These are phyloP conservation scores for Aulostomus chinensis DNA, from an alignment of 2,797 vertebrate genomes.

Conservation along the genomic window DNA sequence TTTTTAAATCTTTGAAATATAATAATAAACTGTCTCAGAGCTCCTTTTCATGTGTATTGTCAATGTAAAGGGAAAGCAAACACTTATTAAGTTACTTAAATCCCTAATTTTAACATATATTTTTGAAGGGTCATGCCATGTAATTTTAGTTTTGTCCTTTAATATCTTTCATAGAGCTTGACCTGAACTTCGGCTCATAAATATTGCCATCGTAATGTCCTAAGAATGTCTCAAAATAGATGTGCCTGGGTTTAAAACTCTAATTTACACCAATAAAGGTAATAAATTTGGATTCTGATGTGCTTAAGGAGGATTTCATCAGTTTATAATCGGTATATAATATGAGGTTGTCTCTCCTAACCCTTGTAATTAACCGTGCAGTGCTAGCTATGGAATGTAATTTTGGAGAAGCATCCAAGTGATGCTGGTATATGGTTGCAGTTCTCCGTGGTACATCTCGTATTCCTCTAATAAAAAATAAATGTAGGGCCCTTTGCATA, in stretches of 20 bases:
- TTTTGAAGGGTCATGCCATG: slow-evolving; percentile 3
- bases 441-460: slow-evolving; percentile 41
- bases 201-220: slow-evolving; percentile 5
- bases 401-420: slow-evolving; percentile 73
- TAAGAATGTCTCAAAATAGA: slow-evolving; percentile 46
- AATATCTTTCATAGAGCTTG: slow-evolving; percentile 5
- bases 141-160: not conserved
- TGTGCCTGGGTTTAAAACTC: not conserved
- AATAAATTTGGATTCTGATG: slow-evolving; percentile 15
- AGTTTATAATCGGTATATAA: slow-evolving; percentile 32
- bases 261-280: slow-evolving; percentile 13
- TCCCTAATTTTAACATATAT: not conserved
- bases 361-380: slow-evolving; percentile 26
- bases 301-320: slow-evolving; percentile 3
- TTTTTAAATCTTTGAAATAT: slow-evolving; percentile 24
- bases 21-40: slow-evolving; percentile 1
- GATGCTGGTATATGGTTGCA: slow-evolving; percentile 68
- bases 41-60: not conserved
- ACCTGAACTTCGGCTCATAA: slow-evolving; percentile 7
- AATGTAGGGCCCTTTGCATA: slow-evolving; percentile 47
- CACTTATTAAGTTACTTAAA: not conserved
- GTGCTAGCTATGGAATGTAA: slow-evolving; percentile 44
- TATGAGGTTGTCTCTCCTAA: slow-evolving; percentile 30
- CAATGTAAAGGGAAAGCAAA: not conserved
- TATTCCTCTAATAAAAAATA: slow-evolving; percentile 58